Evolutionary conservation across 35 echinoderm and acorn worm genomes (phyloP).

Genomic region (Apostichopus californicus): DNA sequence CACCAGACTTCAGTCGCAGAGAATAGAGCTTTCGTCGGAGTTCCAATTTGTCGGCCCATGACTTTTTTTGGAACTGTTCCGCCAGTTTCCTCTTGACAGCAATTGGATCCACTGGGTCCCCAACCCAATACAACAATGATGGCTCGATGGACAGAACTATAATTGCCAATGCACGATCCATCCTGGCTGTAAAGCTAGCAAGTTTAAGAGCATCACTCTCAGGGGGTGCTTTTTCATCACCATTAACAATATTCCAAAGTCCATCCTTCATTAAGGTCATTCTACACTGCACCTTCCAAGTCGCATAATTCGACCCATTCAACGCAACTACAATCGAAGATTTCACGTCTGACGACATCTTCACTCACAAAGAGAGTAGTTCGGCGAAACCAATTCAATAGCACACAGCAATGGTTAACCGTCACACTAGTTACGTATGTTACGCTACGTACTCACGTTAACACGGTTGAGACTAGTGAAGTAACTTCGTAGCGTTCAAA

Average conservation of each 20-base stretch:
- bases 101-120: not conserved
- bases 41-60: conserved; percentile 5
- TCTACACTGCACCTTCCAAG: conserved; percentile 41
- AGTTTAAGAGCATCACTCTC: not conserved
- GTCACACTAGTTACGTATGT: no score
- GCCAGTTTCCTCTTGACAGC: not conserved
- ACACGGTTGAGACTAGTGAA: no score
- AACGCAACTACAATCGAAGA: not conserved
- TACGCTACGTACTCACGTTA: no score
- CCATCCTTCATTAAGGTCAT: not conserved
- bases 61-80: conserved; percentile 20
- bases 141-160: conserved; percentile 3
- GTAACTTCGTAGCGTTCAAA: no score
- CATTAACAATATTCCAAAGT: not conserved
- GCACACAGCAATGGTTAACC: no score
- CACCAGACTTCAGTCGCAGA: not conserved
- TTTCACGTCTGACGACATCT: no score
- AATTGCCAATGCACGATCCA: conserved; percentile 11
- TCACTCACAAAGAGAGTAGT: no score
- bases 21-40: not conserved
- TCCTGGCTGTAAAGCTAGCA: not conserved
- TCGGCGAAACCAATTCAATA: no score
- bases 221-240: not conserved
- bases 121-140: not conserved
- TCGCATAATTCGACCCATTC: conserved; percentile 17